Evolutionary conservation across 2,113 vertebrate species (phyloP), one percentile per base, ranked within the genome.

Genomic region (Lasiurus borealis): DNA sequence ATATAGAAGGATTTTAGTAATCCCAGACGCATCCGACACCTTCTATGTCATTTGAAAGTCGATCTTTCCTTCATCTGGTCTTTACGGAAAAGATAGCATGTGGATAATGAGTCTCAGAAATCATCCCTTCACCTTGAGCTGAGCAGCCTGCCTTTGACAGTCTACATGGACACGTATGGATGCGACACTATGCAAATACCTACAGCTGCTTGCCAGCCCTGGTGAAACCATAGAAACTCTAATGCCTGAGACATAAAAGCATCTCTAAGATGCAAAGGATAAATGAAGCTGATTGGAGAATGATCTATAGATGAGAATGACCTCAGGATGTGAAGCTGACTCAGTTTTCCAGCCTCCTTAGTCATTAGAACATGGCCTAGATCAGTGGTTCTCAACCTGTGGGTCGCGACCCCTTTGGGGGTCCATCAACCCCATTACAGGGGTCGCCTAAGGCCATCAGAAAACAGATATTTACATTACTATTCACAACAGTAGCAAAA

Each of bases 151-250:
- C 31, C 57, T 50, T 86, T 64, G 54, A 54, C 72, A 23, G 13
- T 68, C 29, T 29, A 40, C 36, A 16, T 29, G 44, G 48, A 76
- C 80, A 93, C 69, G 82, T 34, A 40, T 1, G 12, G 54, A 87
- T 69, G 15, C 16, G 36, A 34, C 8, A 23, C 7, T 23, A 34
- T 31, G 52, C 64, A 92, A 93, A 90, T 82, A 72, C 27, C 69
- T 77, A 44, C 18, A 40, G 81, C 68, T 64, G 48, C 18, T 84
- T 73, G 34, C 76, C 34, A 82, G 73, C 68, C 31, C 62, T 75
- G 34, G 18, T 50, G 82, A 82, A 94, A 78, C 57, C 19, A 78
- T 7, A 85, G 73, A 95, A 92, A 88, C 52, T 36, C 40, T 10
- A 46, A 72, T 72, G 34, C 27, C 66, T 31, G 23, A 46, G 54